Conservation (phyloP, 2,113 vertebrate species). For the Hirundichthys speculiger region DNA sequence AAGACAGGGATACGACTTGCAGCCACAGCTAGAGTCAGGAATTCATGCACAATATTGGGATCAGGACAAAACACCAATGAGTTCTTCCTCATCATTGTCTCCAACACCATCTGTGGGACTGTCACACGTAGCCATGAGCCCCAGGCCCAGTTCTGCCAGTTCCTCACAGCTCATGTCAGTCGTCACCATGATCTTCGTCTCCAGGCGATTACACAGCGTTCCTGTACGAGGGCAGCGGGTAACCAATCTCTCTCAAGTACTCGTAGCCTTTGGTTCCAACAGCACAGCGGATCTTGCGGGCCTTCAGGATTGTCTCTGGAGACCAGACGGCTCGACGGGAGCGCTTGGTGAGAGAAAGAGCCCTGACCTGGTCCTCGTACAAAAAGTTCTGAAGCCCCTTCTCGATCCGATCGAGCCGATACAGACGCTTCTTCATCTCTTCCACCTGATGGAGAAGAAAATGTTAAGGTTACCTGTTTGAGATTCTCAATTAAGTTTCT, state of each 20-base stretch:
- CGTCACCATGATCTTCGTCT: conserved; percentile 82
- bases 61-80: conserved; percentile 80
- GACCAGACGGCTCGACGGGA: conserved; percentile 84
- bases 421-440: conserved; percentile 85
- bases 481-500: neutral
- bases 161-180: conserved; percentile 80
- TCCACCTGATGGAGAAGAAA: conserved; percentile 69
- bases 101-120: conserved; percentile 70
- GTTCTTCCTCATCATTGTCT: conserved; percentile 73
- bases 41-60: neutral
- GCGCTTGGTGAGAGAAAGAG: conserved; percentile 80
- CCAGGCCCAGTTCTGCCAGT: conserved; percentile 79
- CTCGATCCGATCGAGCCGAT: conserved; percentile 80
- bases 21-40: too few relatives aligned
- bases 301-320: conserved; percentile 80
- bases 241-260: conserved; percentile 81
- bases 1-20: too few relatives aligned
- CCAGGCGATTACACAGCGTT: conserved; percentile 83
- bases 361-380: conserved; percentile 83
- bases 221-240: conserved; percentile 83
- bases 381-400: conserved; percentile 83
- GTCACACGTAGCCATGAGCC: conserved; percentile 77
- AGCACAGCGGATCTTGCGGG: conserved; percentile 78
- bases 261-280: conserved; percentile 84
- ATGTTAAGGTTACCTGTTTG: neutral